These are phyloP conservation scores for Gryon sp. DNA, from an alignment of 1,140 invertebrate species.

Conservation along the genomic window DNA sequence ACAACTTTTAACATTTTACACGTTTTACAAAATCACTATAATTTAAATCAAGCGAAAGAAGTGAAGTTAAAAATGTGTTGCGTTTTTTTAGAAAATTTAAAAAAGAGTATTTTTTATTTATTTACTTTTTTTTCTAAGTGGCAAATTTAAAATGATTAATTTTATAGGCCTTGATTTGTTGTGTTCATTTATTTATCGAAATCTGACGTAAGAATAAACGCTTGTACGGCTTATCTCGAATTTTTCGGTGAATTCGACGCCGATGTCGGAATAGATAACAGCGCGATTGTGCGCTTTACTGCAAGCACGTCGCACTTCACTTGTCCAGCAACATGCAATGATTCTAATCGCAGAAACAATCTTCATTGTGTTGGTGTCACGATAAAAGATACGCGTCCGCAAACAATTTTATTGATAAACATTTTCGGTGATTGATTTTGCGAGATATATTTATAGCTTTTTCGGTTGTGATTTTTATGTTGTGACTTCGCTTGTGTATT, in stretches of 20 bases:
- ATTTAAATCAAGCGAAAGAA: too few species aligned
- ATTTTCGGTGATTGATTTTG: not conserved
- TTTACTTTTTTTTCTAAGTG: too few species aligned
- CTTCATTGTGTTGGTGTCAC: too few species aligned
- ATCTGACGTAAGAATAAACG: not conserved
- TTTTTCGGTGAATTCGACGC: not conserved
- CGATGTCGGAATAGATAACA: slow-evolving; percentile 29
- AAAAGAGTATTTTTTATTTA: too few species aligned
- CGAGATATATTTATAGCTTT: not conserved
- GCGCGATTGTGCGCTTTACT: slow-evolving; percentile 2
- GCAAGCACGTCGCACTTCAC: not conserved
- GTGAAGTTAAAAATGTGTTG: too few species aligned
- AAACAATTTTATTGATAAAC: not conserved
- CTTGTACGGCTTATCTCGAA: not conserved
- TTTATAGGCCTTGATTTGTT: not conserved
- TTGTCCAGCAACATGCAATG: not conserved
- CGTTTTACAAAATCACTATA: too few species aligned
- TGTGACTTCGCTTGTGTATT: too few species aligned
- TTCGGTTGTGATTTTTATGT: too few species aligned
- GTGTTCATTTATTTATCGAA: not conserved
- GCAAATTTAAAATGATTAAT: too few species aligned
- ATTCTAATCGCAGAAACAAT: too few species aligned
- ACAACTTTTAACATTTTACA: too few species aligned
- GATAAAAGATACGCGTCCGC: not conserved
- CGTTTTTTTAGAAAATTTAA: too few species aligned